These are phyloP conservation scores for Torymus texanus DNA, from an alignment of 2,888 invertebrate species.

Conservation along the genomic window DNA sequence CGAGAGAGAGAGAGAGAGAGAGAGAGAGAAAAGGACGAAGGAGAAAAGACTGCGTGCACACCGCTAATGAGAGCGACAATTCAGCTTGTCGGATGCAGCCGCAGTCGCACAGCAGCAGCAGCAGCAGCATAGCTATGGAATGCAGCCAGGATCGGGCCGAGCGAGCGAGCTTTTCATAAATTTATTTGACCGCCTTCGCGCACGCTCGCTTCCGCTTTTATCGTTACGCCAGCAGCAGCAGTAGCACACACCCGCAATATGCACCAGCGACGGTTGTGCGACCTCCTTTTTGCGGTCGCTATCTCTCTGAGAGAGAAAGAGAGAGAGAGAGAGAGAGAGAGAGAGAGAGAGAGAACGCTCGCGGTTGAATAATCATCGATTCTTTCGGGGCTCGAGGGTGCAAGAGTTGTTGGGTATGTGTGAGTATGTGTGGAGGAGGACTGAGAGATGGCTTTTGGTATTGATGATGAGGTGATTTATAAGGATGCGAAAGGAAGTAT, in stretches of 20 bases:
- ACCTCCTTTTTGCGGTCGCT: constrained; percentile 52
- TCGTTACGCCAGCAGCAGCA: constrained; percentile 48
- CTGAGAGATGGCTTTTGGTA: too few relatives aligned
- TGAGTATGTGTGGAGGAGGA: too few relatives aligned
- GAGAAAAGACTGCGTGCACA: constrained; percentile 55
- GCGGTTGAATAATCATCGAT: constrained; percentile 22
- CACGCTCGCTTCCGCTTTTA: constrained; percentile 66
- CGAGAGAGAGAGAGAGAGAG: constrained; percentile 49
- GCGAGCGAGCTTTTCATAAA: constrained; percentile 67
- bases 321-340: too few relatives aligned
- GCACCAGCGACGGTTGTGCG: constrained; percentile 57
- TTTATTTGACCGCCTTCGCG: constrained; percentile 68
- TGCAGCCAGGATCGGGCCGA: constrained; percentile 67
- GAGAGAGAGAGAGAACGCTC: background rate
- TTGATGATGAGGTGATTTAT: too few relatives aligned
- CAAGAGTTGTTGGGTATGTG: too few relatives aligned
- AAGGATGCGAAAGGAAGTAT: too few relatives aligned
- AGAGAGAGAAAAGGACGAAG: constrained; percentile 58
- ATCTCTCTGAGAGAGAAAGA: background rate
- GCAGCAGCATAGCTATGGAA: constrained; percentile 65
- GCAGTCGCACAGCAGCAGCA: constrained; percentile 1
- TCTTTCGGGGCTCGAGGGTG: background rate
- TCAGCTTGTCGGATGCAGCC: constrained; percentile 70
- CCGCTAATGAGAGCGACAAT: constrained; percentile 73
- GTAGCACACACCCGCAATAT: constrained; percentile 62